These are phyloP conservation scores for Agonopterix arenella DNA, from an alignment of 2,888 invertebrate species.

Conservation along the genomic window DNA sequence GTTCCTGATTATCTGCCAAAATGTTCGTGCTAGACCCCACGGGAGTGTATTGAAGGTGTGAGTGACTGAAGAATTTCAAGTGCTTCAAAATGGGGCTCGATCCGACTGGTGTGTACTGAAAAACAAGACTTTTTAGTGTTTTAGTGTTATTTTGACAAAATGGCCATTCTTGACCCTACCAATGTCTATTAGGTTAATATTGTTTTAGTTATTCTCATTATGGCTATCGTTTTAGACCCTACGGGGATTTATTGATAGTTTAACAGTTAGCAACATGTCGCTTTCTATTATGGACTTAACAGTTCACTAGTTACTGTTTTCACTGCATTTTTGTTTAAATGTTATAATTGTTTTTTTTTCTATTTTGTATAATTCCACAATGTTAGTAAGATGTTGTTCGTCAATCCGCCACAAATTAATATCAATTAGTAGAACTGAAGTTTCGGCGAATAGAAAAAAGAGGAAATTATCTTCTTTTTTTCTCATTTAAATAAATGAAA, in stretches of 20 bases:
- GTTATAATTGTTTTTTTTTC: constrained; percentile 14
- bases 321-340: constrained; percentile 14
- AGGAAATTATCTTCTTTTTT: constrained; percentile 38
- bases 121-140: constrained; percentile 29
- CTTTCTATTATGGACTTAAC: constrained; percentile 13
- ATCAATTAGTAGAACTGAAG: constrained; percentile 55
- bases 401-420: constrained; percentile 57
- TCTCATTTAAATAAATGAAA: constrained; percentile 16
- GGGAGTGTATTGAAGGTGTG: constrained; percentile 56
- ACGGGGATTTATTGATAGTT: constrained; percentile 47
- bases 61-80: constrained; percentile 23
- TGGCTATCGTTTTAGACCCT: constrained; percentile 52
- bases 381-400: constrained; percentile 25
- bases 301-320: constrained; percentile 12
- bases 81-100: constrained; percentile 46
- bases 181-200: constrained; percentile 43
- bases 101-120: constrained; percentile 45
- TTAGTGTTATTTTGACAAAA: constrained; percentile 27
- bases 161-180: constrained; percentile 42
- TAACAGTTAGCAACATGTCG: constrained; percentile 9
- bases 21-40: constrained; percentile 67
- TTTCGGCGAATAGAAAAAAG: constrained; percentile 61
- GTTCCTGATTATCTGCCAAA: constrained; percentile 12
- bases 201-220: constrained; percentile 26
- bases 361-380: constrained; percentile 13